Conservation (phyloP, 2,888 invertebrate species). For the Odiellus spinosus region DNA sequence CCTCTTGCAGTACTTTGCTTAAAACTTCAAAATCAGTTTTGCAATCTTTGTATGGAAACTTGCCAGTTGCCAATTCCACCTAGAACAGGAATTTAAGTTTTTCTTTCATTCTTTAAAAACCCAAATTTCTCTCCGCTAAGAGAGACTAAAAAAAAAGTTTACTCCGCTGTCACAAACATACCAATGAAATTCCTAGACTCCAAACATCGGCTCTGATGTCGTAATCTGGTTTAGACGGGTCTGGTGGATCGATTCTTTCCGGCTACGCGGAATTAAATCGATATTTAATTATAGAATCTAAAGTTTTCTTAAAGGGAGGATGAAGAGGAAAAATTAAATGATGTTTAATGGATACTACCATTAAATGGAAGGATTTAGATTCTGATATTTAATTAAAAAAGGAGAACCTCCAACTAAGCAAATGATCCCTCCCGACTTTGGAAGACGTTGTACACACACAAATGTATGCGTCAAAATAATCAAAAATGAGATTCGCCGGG, state of each 20-base stretch:
- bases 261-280: constrained; percentile 65
- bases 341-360: too few species aligned
- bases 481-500: too few species aligned
- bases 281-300: too few species aligned
- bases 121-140: neutral
- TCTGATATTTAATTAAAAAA: too few species aligned
- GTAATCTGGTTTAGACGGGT: constrained; percentile 83
- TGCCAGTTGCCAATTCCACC: constrained; percentile 88
- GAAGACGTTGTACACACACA: too few species aligned
- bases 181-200: constrained; percentile 90
- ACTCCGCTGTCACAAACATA: constrained; percentile 6
- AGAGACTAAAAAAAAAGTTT: neutral
- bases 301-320: too few species aligned
- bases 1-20: constrained; percentile 74
- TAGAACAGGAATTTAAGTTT: constrained; percentile 19
- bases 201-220: constrained; percentile 99
- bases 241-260: constrained; percentile 86
- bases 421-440: too few species aligned
- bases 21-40: constrained; percentile 96
- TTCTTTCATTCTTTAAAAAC: neutral
- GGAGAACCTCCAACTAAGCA: too few species aligned
- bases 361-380: too few species aligned
- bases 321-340: too few species aligned
- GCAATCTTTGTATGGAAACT: constrained; percentile 84
- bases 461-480: too few species aligned